Percentiles rank a stretch among this genome's conserved stretches.
Conservation (phyloP, 2,797 vertebrate species). For the Clarias platycephalus region DNA sequence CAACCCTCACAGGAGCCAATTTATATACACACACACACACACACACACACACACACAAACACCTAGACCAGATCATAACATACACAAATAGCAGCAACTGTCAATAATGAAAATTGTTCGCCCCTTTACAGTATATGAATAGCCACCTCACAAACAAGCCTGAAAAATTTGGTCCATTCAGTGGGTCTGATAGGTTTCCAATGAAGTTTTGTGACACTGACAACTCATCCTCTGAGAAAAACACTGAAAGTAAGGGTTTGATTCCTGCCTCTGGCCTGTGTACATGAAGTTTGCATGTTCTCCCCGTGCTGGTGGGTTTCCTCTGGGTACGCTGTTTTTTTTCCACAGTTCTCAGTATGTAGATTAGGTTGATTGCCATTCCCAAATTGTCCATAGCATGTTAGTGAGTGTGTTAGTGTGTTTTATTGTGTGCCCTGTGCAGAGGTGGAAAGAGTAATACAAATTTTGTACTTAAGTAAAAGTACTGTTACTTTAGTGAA, state of each 20-base stretch:
- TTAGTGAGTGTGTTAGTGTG: no score
- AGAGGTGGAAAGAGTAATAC: no score
- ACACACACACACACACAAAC: slow-evolving; percentile 25
- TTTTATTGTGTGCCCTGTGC: no score
- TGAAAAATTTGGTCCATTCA: slow-evolving; percentile 80
- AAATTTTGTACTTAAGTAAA: no score
- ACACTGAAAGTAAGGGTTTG: background rate
- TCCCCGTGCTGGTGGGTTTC: no score
- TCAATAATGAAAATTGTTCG: slow-evolving; percentile 99
- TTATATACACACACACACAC: slow-evolving; percentile 80
- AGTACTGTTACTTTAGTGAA: no score
- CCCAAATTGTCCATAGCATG: no score
- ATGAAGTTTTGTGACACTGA: slow-evolving; percentile 60
- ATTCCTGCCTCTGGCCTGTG: no score
- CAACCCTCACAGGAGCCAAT: slow-evolving; percentile 98
- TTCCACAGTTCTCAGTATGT: no score
- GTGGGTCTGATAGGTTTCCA: slow-evolving; percentile 72
- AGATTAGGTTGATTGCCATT: no score
- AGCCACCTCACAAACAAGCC: slow-evolving; percentile 53
- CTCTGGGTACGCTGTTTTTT: no score
- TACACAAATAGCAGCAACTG: slow-evolving; percentile 86
- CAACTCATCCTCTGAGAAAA: background rate
- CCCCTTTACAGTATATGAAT: slow-evolving; percentile 69
- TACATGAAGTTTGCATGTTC: no score
- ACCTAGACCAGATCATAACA: slow-evolving; percentile 15